Conservation (phyloP, 2,888 invertebrate species). For the Synanthedon tipuliformis region DNA sequence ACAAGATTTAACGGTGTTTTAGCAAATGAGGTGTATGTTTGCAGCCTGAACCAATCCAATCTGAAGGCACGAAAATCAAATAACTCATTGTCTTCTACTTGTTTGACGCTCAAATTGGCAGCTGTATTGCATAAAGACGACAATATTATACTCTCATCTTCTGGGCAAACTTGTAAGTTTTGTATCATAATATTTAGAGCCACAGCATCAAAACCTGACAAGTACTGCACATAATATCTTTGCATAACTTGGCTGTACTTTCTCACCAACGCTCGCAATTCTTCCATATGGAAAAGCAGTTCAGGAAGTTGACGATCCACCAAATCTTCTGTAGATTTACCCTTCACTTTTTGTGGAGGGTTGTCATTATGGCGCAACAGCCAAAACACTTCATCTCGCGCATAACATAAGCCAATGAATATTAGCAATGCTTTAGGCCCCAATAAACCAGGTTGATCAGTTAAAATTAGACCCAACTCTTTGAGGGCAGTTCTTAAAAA, state of each 20-base stretch:
- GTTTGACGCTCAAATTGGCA: slow-evolving; percentile 87
- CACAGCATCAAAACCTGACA: slow-evolving; percentile 95
- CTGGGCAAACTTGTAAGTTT: slow-evolving; percentile 85
- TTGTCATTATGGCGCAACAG: slow-evolving; percentile 95
- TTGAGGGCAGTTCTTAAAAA: slow-evolving; percentile 95
- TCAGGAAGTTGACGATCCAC: slow-evolving; percentile 97
- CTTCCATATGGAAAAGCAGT: slow-evolving; percentile 97
- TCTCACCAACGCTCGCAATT: slow-evolving; percentile 91
- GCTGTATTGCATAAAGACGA: slow-evolving; percentile 93
- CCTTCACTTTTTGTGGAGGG: slow-evolving; percentile 90
- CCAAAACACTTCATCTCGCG: slow-evolving; percentile 98
- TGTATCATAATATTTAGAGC: slow-evolving; percentile 89
- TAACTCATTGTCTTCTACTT: slow-evolving; percentile 95
- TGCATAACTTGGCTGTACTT: slow-evolving; percentile 98
- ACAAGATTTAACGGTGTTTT: slow-evolving; percentile 83
- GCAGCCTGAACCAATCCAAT: slow-evolving; percentile 97
- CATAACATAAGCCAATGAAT: slow-evolving; percentile 94
- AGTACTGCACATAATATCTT: slow-evolving; percentile 96
- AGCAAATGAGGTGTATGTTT: slow-evolving; percentile 90
- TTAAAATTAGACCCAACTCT: slow-evolving; percentile 93
- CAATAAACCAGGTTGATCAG: slow-evolving; percentile 96
- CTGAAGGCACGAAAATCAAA: slow-evolving; percentile 96
- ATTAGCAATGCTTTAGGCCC: slow-evolving; percentile 98
- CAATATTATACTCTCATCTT: slow-evolving; percentile 94
- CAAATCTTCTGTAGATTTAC: slow-evolving; percentile 90